phyloP scores from a whole-genome alignment of 2,113 vertebrate species.

The Phodopus roborovskii region DNA sequence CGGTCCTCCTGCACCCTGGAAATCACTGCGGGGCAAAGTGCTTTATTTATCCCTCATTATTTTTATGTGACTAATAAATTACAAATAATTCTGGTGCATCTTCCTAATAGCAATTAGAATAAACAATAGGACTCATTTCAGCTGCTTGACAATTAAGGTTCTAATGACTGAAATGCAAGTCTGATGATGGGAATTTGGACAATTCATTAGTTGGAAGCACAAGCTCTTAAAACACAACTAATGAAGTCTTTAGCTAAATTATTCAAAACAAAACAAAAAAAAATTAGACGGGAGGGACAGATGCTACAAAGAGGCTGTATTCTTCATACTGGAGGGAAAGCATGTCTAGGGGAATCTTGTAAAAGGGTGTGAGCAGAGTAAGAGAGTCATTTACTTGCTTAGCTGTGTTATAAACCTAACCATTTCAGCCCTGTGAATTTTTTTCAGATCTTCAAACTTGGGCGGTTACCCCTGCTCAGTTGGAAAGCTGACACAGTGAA shows the following conservation, averaged over 20 bases:
- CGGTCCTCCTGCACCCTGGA: neutral
- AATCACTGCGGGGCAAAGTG: slow-evolving; percentile 46
- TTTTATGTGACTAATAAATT: slow-evolving; percentile 69
- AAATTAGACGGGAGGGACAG: slow-evolving; percentile 29
- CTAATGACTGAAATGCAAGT: slow-evolving; percentile 60
- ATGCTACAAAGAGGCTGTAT: slow-evolving; percentile 47
- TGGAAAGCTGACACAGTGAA: neutral
- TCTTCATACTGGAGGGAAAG: neutral
- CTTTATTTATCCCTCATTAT: slow-evolving; percentile 59
- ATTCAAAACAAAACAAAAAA: slow-evolving; percentile 58
- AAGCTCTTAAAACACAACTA: slow-evolving; percentile 36
- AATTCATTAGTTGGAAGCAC: slow-evolving; percentile 65
- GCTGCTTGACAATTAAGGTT: slow-evolving; percentile 56
- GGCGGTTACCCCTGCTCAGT: neutral
- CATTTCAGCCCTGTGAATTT: neutral
- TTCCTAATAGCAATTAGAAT: slow-evolving; percentile 66
- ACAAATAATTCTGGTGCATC: slow-evolving; percentile 34
- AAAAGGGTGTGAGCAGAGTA: neutral
- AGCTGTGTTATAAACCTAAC: neutral
- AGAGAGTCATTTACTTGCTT: neutral
- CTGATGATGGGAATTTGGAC: slow-evolving; percentile 43
- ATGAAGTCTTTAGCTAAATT: slow-evolving; percentile 68
- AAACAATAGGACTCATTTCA: slow-evolving; percentile 61
- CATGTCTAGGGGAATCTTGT: neutral
- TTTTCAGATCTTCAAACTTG: no score